phyloP scores from a whole-genome alignment of 2,113 vertebrate species.

The Tilapia sparmanii region DNA sequence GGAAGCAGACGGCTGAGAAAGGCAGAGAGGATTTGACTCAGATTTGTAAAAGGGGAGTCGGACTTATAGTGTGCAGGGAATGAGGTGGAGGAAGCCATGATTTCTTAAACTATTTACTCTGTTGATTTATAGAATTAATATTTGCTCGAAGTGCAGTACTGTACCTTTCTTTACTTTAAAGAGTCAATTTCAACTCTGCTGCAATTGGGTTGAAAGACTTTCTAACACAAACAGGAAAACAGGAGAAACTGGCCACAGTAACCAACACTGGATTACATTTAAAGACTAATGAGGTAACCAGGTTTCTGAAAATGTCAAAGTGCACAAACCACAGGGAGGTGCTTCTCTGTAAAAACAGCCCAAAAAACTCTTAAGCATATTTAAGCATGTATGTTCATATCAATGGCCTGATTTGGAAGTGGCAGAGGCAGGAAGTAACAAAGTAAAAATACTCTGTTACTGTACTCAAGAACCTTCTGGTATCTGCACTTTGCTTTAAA shows the following conservation, averaged over 20 bases:
- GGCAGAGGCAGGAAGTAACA: not conserved
- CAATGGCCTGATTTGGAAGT: not conserved
- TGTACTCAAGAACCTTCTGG: not conserved
- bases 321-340: not conserved
- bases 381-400: not conserved
- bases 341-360: not conserved
- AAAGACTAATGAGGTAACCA: not conserved
- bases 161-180: not conserved
- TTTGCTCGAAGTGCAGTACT: not conserved
- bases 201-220: accelerated
- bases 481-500: not conserved
- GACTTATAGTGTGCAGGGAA: not conserved
- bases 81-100: not conserved
- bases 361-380: not conserved
- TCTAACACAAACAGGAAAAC: not conserved
- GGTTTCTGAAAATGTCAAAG: not conserved
- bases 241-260: not conserved
- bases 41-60: not conserved
- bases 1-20: not conserved
- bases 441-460: not conserved
- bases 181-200: not conserved
- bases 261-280: not conserved
- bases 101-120: not conserved
- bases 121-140: not conserved
- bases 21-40: not conserved